Conservation (phyloP, 2,113 vertebrate species). For the Zosterops borbonicus region DNA sequence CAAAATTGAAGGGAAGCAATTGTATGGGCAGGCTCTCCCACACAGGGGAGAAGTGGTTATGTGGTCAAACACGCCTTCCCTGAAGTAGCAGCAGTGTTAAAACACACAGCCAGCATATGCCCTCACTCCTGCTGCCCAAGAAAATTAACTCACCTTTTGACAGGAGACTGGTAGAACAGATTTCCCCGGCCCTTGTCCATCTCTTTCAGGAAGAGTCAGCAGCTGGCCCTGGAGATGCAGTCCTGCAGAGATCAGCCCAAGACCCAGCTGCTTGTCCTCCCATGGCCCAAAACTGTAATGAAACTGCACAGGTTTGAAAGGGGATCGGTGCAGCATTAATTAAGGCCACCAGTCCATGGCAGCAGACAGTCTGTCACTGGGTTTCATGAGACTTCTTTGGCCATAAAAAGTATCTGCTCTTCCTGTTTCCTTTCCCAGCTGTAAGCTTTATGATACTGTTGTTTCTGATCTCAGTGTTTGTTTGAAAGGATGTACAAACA, state of each 20-base stretch:
- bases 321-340: not conserved
- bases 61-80: not conserved
- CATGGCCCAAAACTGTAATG: not conserved
- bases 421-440: not conserved
- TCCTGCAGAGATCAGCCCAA: not conserved
- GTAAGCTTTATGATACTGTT: not conserved
- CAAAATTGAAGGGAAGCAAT: not conserved
- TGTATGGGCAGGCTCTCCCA: not conserved
- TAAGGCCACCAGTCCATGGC: not conserved
- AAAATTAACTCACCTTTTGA: not conserved
- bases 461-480: not conserved
- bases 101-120: accelerated
- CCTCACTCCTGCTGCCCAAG: not conserved
- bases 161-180: not conserved
- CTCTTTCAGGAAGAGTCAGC: not conserved
- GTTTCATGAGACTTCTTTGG: not conserved
- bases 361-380: not conserved
- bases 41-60: not conserved
- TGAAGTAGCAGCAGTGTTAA: not conserved
- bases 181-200: not conserved
- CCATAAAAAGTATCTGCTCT: not conserved
- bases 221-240: not conserved
- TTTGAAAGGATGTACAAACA: not conserved
- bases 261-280: not conserved
- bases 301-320: not conserved